These are phyloP conservation scores for Acropternis orthonyx DNA, from an alignment of 2,797 vertebrate genomes.

Conservation along the genomic window DNA sequence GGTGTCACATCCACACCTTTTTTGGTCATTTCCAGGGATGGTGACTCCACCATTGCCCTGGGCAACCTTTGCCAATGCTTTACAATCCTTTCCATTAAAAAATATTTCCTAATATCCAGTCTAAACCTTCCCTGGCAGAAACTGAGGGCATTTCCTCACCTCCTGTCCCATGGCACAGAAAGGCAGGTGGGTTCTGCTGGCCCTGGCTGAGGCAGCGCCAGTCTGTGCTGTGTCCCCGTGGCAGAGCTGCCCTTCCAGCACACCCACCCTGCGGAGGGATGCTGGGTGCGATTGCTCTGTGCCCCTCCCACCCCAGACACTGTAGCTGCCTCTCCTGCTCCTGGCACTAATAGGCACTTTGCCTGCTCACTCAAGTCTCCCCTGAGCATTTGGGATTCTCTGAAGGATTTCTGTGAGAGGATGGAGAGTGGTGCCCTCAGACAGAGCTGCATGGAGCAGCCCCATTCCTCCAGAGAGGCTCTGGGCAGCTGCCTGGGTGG, in stretches of 20 bases:
- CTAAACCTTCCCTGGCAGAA: neutral
- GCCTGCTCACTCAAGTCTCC: neutral
- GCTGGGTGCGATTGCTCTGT: fast-evolving
- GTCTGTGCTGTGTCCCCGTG: neutral
- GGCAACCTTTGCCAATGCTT: neutral
- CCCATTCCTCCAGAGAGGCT: neutral
- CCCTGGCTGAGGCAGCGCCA: neutral
- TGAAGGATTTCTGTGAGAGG: neutral
- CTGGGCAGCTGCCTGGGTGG: neutral
- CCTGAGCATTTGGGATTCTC: neutral
- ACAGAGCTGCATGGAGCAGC: neutral
- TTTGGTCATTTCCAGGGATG: neutral
- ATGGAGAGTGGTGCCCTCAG: neutral
- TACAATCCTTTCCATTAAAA: neutral
- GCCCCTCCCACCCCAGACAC: neutral
- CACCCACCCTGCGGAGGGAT: neutral
- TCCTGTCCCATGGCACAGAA: neutral
- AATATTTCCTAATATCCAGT: neutral
- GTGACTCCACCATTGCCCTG: neutral
- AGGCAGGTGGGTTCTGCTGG: neutral
- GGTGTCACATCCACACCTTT: neutral
- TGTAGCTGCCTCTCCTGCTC: neutral
- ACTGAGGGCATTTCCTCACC: neutral
- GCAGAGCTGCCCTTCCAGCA: neutral
- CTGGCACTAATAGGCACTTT: neutral